Conservation (phyloP, 1,140 invertebrate species). For the Platyscapa corneri region DNA sequence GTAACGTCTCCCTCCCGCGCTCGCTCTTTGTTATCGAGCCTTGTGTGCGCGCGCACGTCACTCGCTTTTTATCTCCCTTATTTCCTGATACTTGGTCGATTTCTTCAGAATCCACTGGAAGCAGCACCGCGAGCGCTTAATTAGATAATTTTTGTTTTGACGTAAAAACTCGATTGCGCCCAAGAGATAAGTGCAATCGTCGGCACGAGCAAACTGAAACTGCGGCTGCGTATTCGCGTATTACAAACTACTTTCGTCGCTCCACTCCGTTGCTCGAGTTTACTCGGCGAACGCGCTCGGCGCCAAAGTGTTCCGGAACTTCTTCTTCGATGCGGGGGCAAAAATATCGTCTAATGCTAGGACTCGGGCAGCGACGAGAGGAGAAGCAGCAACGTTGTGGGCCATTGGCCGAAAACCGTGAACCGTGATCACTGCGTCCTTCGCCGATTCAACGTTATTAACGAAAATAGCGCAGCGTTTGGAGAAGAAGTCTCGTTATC, state of each 20-base stretch:
- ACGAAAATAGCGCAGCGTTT: neutral
- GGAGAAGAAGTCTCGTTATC: neutral
- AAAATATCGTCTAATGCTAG: too few relatives aligned
- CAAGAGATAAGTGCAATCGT: neutral
- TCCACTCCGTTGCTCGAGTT: too few relatives aligned
- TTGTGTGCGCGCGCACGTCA: neutral
- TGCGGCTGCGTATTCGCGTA: neutral
- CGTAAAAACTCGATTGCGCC: neutral
- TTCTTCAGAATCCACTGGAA: slow-evolving; percentile 1
- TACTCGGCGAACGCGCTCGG: neutral
- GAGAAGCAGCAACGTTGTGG: too few relatives aligned
- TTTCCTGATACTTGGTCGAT: neutral
- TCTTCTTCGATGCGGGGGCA: too few relatives aligned
- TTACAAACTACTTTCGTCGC: neutral
- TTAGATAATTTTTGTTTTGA: slow-evolving; percentile 27
- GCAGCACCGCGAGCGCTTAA: neutral
- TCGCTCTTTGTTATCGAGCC: slow-evolving; percentile 7
- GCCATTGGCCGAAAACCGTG: neutral
- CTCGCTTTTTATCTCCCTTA: neutral
- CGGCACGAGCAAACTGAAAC: neutral
- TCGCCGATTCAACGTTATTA: neutral
- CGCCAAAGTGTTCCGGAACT: too few relatives aligned
- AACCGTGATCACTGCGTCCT: neutral
- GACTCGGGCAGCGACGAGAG: too few relatives aligned
- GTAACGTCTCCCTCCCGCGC: neutral